phyloP scores from a whole-genome alignment of 2,113 vertebrate genomes.

The Callospermophilus lateralis region DNA sequence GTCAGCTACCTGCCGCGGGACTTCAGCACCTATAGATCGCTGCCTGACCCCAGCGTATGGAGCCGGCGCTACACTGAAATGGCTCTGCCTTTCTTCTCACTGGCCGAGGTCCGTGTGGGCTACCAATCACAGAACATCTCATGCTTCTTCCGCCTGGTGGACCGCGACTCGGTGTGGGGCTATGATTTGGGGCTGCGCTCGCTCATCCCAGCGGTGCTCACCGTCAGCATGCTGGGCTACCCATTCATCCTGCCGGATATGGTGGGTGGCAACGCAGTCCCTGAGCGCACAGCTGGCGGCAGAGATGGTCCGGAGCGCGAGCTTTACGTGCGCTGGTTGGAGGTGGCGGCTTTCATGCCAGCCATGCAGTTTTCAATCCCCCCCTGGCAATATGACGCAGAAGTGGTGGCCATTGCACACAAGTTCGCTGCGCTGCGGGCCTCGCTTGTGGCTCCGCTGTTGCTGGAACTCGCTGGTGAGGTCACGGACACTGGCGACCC shows the following conservation, averaged over 20 bases:
- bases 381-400: slow-evolving; percentile 95
- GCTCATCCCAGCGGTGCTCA: slow-evolving; percentile 96
- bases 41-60: slow-evolving; percentile 95
- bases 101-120: slow-evolving; percentile 94
- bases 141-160: slow-evolving; percentile 95
- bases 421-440: slow-evolving; percentile 95
- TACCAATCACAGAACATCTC: slow-evolving; percentile 97
- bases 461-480: slow-evolving; percentile 95
- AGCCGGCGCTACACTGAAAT: slow-evolving; percentile 96
- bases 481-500: slow-evolving; percentile 95
- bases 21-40: slow-evolving; percentile 91
- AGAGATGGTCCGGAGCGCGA: slow-evolving; percentile 92
- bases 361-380: slow-evolving; percentile 99
- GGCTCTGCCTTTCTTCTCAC: slow-evolving; percentile 94
- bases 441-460: slow-evolving; percentile 94
- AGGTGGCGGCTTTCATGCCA: slow-evolving; percentile 98
- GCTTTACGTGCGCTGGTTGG: slow-evolving; percentile 98
- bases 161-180: slow-evolving; percentile 97
- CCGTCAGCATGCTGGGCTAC: slow-evolving; percentile 97
- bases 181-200: slow-evolving; percentile 96
- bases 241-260: slow-evolving; percentile 94
- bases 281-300: slow-evolving; percentile 84
- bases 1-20: slow-evolving; percentile 96
- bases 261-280: slow-evolving; percentile 93
- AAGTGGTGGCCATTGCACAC: slow-evolving; percentile 95